Percentiles rank a stretch among this genome's conserved stretches.
Conservation (phyloP, 2,113 vertebrate species). For the Saguinus imperator region DNA sequence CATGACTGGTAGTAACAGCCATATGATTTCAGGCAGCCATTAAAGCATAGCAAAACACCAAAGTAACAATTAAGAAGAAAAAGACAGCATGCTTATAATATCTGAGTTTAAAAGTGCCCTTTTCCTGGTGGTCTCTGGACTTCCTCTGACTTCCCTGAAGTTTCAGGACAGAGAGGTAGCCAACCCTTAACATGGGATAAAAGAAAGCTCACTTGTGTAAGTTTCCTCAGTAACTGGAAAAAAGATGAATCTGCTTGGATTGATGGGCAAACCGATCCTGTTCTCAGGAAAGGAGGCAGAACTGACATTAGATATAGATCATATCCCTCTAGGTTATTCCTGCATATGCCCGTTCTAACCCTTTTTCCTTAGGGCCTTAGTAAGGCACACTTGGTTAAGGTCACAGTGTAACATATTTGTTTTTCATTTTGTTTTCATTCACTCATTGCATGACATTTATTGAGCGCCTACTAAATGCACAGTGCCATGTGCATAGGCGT, state of each 20-base stretch:
- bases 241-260: neutral
- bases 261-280: neutral
- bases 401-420: neutral
- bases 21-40: neutral
- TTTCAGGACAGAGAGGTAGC: neutral
- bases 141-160: neutral
- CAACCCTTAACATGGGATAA: neutral
- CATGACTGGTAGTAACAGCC: neutral
- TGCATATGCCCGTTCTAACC: neutral
- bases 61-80: neutral
- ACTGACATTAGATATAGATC: neutral
- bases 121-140: neutral
- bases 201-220: neutral
- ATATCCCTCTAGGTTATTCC: neutral
- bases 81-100: neutral
- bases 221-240: neutral
- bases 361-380: neutral
- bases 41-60: neutral
- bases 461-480: constrained; percentile 15
- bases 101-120: neutral
- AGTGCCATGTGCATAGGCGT: neutral
- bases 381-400: neutral
- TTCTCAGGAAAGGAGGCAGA: neutral
- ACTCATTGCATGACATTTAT: neutral
- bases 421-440: constrained; percentile 2